These are phyloP conservation scores for Drosophila yakuba DNA, from an alignment of 1,140 invertebrate species.

Conservation along the genomic window DNA sequence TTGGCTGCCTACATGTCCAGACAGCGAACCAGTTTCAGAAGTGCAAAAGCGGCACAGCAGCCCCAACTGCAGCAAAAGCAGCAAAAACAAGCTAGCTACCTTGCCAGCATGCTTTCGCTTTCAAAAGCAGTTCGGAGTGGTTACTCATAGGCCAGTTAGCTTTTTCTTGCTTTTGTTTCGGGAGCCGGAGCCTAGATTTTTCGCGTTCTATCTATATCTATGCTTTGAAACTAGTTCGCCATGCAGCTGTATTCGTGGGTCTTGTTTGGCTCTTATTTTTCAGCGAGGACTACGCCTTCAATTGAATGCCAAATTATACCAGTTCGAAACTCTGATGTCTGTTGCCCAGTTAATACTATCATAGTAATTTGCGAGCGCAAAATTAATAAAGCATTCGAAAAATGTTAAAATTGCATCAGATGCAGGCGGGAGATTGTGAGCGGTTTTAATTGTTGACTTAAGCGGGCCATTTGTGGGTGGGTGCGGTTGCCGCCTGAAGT, in stretches of 20 bases:
- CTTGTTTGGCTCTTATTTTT: constrained; percentile 24
- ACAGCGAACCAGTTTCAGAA: constrained; percentile 78
- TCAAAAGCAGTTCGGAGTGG: constrained; percentile 53
- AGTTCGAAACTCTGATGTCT: constrained; percentile 47
- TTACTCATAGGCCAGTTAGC: constrained; percentile 42
- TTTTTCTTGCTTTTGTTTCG: constrained; percentile 30
- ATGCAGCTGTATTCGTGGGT: constrained; percentile 60
- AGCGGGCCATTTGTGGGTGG: constrained; percentile 73
- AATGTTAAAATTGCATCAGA: constrained; percentile 79
- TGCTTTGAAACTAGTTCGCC: constrained; percentile 63
- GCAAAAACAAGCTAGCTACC: constrained; percentile 70
- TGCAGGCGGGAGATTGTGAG: constrained; percentile 60
- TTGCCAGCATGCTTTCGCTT: constrained; percentile 84
- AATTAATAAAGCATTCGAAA: constrained; percentile 75
- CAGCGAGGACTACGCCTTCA: constrained; percentile 47
- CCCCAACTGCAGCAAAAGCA: constrained; percentile 44
- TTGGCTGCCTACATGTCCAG: constrained; percentile 68
- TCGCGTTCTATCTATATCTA: constrained; percentile 38
- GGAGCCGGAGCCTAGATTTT: constrained; percentile 40
- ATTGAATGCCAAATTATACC: constrained; percentile 73
- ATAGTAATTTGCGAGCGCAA: constrained; percentile 63
- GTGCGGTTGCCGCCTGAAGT: constrained; percentile 35
- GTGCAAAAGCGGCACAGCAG: constrained; percentile 60
- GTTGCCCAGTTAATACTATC: constrained; percentile 28
- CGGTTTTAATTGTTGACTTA: constrained; percentile 78